Evolutionary conservation across 2,888 invertebrate genomes (phyloP).

Genomic region (Sarcophaga rosellei): DNA sequence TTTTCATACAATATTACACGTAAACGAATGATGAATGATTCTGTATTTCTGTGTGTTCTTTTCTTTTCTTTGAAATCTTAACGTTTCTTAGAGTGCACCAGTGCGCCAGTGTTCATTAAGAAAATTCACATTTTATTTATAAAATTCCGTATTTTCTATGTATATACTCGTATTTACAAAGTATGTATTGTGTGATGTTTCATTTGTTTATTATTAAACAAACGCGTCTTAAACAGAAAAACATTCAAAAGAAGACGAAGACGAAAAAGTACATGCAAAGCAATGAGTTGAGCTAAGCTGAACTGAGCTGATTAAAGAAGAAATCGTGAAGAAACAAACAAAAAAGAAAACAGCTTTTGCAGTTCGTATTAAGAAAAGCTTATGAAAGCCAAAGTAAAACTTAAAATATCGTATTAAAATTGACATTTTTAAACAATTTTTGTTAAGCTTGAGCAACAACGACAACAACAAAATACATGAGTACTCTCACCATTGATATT

Average conservation of each 20-base stretch:
- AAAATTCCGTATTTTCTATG: too few relatives aligned
- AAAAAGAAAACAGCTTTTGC: slow-evolving; percentile 1
- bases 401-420: neutral
- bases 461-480: neutral
- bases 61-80: too few relatives aligned
- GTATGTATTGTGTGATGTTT: too few relatives aligned
- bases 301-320: neutral
- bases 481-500: neutral
- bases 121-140: too few relatives aligned
- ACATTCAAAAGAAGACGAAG: neutral
- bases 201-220: neutral
- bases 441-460: neutral
- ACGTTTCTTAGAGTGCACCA: too few relatives aligned
- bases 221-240: neutral
- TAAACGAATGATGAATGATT: too few relatives aligned
- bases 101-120: too few relatives aligned
- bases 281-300: too few relatives aligned
- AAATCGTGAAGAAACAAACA: neutral
- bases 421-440: neutral
- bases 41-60: too few relatives aligned
- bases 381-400: neutral
- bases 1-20: too few relatives aligned
- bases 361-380: slow-evolving; percentile 2
- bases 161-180: too few relatives aligned
- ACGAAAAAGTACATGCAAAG: too few relatives aligned